Base-by-base conservation (phyloP, 1,140 invertebrate species). In the Drosophila arawakana region DNA sequence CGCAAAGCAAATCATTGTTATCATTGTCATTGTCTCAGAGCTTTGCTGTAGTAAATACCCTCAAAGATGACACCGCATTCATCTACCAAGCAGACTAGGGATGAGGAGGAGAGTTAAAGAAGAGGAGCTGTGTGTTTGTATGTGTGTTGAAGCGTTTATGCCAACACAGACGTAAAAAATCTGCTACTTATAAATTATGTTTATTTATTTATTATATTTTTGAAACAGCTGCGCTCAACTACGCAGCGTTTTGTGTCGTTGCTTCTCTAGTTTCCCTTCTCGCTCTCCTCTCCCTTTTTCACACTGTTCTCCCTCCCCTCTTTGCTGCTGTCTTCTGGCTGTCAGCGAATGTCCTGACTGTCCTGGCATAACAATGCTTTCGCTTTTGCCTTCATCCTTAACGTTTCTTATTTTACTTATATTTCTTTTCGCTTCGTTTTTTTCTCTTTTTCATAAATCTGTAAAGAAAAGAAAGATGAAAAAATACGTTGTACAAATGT, bases 161-260 rank as follows among this genome's bases (percentile, higher is more conserved):
- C 76, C 77, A 86, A 86, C 83, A 80, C 76, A 86, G 84, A 86
- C 83, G 70, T 75, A 86, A 80, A 83, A 88, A 88, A 88, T 89
- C 73, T 88, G 84, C 84, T 89, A 89, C 84, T 89, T 89, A 89
- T 89, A 89, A 89, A 89, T 89, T 89, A 89, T 89, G 85, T 89
- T 89, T 89, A 89, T 89, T 89, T 89, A 89, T 89, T 89, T 89
- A 86, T 86, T 86, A 86, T 86, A 86, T 89, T 89, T 79, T 81
- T 81, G 78, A 84, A 89, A 75, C 84, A 89, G 84, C 84, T 89
- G 84, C 68, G 78, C 72, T 81, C 84, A 84, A 83, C 80, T 89
- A 78, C 78, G 77, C 69, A 82, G 55, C 74, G 63, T 89, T 89
- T 83, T 86, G 83, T 57, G 46, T 78, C 54, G 71, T 66, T 30